phyloP scores from a whole-genome alignment of 2,797 vertebrate species.

The Myiotriccus ornatus region DNA sequence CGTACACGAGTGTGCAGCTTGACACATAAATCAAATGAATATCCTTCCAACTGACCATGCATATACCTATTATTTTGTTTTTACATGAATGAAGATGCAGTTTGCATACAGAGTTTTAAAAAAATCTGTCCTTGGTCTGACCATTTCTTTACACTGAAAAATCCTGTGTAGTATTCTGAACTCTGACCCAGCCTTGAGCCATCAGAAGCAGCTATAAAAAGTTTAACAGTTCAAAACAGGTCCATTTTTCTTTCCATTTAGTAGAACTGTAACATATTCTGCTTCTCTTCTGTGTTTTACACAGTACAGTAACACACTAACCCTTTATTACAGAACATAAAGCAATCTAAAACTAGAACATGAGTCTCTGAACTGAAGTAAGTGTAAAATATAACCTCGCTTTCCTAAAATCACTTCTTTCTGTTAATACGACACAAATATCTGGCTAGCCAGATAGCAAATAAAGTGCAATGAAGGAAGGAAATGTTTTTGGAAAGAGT shows the following conservation, averaged over 20 bases:
- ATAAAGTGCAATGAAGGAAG: not conserved
- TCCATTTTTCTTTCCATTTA: not conserved
- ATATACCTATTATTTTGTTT: not conserved
- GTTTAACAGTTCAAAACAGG: not conserved
- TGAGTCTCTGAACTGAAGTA: not conserved
- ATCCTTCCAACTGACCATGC: not conserved
- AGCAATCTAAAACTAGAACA: not conserved
- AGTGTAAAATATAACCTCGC: not conserved
- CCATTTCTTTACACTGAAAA: not conserved
- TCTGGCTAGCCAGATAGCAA: not conserved
- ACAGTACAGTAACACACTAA: accelerated
- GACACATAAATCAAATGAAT: not conserved
- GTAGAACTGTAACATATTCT: not conserved
- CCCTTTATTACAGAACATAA: not conserved
- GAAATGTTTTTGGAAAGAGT: not conserved
- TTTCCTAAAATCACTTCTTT: not conserved
- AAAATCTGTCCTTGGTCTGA: not conserved
- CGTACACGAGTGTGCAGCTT: not conserved
- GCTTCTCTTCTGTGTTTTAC: not conserved
- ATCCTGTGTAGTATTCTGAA: not conserved
- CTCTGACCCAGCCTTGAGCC: not conserved
- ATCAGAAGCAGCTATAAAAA: not conserved
- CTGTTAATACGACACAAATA: not conserved
- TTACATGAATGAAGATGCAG: not conserved
- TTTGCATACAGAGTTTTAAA: not conserved